Percentiles rank a stretch among this genome's conserved stretches.
These are phyloP conservation scores for Esox lucius DNA, from an alignment of 2,797 vertebrate species.

Conservation along the genomic window DNA sequence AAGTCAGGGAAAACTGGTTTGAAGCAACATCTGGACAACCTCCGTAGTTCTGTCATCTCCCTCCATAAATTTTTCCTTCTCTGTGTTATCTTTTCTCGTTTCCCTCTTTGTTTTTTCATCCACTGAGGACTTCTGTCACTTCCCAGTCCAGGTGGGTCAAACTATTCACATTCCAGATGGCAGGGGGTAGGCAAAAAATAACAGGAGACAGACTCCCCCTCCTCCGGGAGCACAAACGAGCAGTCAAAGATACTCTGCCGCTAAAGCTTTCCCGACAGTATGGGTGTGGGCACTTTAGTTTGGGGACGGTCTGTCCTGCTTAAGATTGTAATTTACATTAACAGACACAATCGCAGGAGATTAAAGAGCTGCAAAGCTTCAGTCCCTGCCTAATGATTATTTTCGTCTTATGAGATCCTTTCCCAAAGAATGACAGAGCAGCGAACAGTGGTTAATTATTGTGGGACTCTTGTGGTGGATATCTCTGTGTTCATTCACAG, in stretches of 20 bases:
- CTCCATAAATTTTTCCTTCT: not conserved
- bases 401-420: slow-evolving; percentile 15
- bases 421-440: slow-evolving; percentile 1
- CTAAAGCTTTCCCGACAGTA: not conserved
- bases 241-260: slow-evolving; percentile 7
- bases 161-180: slow-evolving; percentile 38
- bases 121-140: slow-evolving; percentile 16
- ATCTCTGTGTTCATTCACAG: slow-evolving; percentile 3
- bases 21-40: slow-evolving; percentile 4
- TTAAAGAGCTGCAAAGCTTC: slow-evolving; percentile 9
- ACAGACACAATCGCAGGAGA: slow-evolving; percentile 14
- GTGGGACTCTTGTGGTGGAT: not conserved
- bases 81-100: not conserved
- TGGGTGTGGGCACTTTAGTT: not conserved
- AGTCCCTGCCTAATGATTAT: slow-evolving; percentile 16
- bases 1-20: slow-evolving; percentile 5
- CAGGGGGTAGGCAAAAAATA: slow-evolving; percentile 20
- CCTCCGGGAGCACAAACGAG: slow-evolving; percentile 12
- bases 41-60: not conserved
- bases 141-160: slow-evolving; percentile 16
- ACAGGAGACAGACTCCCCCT: slow-evolving; percentile 10
- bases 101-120: not conserved
- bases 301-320: slow-evolving; percentile 1
- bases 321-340: slow-evolving; percentile 23
- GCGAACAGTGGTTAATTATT: slow-evolving; percentile 16